These are phyloP conservation scores for Acleris laterana DNA, from an alignment of 2,888 invertebrate genomes.

Conservation along the genomic window DNA sequence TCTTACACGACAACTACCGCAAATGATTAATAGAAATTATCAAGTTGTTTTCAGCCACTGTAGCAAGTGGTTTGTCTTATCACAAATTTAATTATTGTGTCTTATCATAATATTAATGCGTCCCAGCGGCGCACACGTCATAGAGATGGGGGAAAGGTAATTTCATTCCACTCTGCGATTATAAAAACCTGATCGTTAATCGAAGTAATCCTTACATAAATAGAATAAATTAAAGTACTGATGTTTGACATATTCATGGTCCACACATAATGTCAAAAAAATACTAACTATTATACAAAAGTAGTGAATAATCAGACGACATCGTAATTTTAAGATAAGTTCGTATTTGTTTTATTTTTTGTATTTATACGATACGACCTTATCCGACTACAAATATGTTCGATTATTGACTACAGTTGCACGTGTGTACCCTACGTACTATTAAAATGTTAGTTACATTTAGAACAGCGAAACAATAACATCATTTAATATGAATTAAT, in stretches of 20 bases:
- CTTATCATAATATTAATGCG: conserved; percentile 20
- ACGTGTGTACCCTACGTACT: conserved; percentile 9
- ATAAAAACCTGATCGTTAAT: not conserved
- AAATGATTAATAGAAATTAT: no score
- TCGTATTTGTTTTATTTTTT: no score
- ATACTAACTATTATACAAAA: conserved; percentile 11
- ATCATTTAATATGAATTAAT: conserved; percentile 18
- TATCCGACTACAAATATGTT: no score
- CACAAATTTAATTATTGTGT: not conserved
- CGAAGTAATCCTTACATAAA: conserved; percentile 24
- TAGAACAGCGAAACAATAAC: conserved; percentile 7
- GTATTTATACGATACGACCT: no score
- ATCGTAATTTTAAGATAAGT: no score
- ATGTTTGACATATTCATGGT: conserved; percentile 24
- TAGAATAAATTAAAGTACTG: conserved; percentile 33
- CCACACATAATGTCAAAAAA: conserved; percentile 28
- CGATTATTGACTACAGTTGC: not conserved
- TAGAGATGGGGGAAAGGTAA: not conserved
- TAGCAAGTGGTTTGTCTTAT: not conserved
- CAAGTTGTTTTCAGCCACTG: no score
- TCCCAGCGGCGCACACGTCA: conserved; percentile 16
- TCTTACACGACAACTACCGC: no score
- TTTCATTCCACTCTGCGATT: no score
- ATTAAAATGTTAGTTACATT: conserved; percentile 12
- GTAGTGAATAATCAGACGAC: no score